Base-by-base conservation (phyloP, 2,113 vertebrate species). In the Rhinogobius similis region DNA sequence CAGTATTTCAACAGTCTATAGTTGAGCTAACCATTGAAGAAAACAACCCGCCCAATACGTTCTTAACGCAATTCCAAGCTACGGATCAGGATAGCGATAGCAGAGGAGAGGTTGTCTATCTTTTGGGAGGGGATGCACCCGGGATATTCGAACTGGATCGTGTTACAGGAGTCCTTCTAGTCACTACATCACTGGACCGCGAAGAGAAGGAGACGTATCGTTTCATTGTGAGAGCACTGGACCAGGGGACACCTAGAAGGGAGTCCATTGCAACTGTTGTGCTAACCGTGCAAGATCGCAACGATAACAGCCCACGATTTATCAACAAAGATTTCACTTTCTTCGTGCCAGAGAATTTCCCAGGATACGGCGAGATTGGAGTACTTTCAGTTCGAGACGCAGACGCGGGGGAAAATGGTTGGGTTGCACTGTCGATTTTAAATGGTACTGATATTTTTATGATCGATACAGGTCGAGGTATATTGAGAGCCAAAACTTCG, bases 281-380 rank as follows among this genome's bases (percentile, higher is more conserved):
- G 46, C 87, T 99, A 76, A 97, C 93, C 0, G 96, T 99, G 3
- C 78, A 94, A 83, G 98, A 99, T 89, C 96, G 95, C 90, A 99
- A 99, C 62, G 98, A 99, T 92, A 99, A 99, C 88, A 96, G 94
- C 63, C 98, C 98, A 4, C 92, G 95, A 62, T 99, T 99, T 85
- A 98, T 98, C 90, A 98, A 98, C 83, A 99, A 98, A 82, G 97
- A 99, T 84, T 99, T 99, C 81, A 99, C 96, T 20, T 99, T 99
- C 90, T 99, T 99, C 1, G 95, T 99, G 24, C 96, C 97, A 1
- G 98, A 99, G 90, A 99, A 99, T 85, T 97, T 99, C 53, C 98
- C 96, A 1, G 97, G 96, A 4, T 99, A 95, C 43, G 96, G 98
- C 11, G 97, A 99, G 87, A 99, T 99, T 10, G 98, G 98, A 38